Evolutionary conservation across 2,113 vertebrate species (phyloP), one percentile per base, ranked within the genome.

Genomic region (Progne subis): DNA sequence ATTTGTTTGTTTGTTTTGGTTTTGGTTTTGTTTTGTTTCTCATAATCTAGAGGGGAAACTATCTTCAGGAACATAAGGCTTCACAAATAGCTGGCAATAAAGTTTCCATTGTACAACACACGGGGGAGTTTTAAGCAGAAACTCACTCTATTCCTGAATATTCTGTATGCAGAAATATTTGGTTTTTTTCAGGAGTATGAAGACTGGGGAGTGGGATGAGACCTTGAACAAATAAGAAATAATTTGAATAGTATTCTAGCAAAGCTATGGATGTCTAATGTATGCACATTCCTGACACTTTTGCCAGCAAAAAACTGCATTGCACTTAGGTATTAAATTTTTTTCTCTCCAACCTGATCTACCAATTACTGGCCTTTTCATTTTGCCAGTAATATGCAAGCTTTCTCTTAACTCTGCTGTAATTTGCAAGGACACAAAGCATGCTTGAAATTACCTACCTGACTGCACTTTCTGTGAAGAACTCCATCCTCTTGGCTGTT

Each of bases 361-460:
- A 49, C 50, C 52, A 70, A n/a, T 83, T 72, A 68, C 50, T 41
- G 55, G 29, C n/a, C 57, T 89, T 94, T 86, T 88, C 76, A 90
- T 92, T 76, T 90, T 88, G 49, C 60, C 64, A 60, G 85, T 87
- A 81, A 64, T 86, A 94, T 65, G 70, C 52, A 43, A 75, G 86
- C 80, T 91, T 92, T 91, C 86, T 96, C 90, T 93, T 92, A 69
- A 95, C 49, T 92, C 61, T 71, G 46, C 84, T 94, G 88, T 96
- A 96, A 96, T 90, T 94, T 91, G 61, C 65, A 71, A 61, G 84
- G 65, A 96, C 57, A 85, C 78, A 94, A 96, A 89, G 88, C 92
- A 91, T 49, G 77, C 92, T 96, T 94, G 82, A 95, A 97, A 98
- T 96, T 95, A 97, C 96, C 96, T 97, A 96, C 97, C 96, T 98